Base-by-base conservation (phyloP, 2,888 invertebrate species). In the Scaptomyza parva region DNA sequence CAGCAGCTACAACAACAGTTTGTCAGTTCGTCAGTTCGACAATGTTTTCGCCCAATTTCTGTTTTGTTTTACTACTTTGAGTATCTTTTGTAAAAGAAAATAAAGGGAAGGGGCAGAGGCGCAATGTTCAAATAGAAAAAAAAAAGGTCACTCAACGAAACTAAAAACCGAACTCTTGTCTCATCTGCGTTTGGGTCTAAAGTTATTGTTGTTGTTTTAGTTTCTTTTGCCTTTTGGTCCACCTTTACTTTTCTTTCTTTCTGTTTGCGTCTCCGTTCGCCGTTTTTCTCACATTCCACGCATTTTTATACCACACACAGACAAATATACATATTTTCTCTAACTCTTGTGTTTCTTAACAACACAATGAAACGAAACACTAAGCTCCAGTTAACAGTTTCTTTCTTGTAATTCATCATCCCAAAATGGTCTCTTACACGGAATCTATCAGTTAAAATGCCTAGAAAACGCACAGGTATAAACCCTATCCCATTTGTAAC, bases 261-360 rank as follows among this genome's bases (percentile, higher is more conserved):
- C 18, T 57, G 11, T 53, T 30, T 30, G 33, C 35, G 47, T 51
- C 52, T 52, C 12, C 37, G 43, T 61, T 58, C 60, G 80, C 70
- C 58, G 78, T 70, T 86, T 83, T 62, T 80, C 88, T 78, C 86
- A 86, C 86, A 84, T 86, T 83, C 86, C 80, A 73, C 84, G 77
- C 45, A 47, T 18, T 45, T 45, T 30, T 17, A n/a, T 18, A 28
- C 45, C 26, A 33, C n/a, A 33, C 33, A 33, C 30, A 30, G 2
- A 33, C 33, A n/a, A 6, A 18, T 12, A 12, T 20, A 40, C 76
- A 84, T 84, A 70, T 76, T 80, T 86, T 30, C 33, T 33, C 9
- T 28, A 9, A 28, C 28, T 0, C 28, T n/a, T n/a, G n/a, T n/a
- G n/a, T n/a, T n/a, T n/a, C n/a, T n/a, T n/a, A n/a, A 35, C 57